Percentiles rank a stretch among this genome's conserved stretches.
These are phyloP conservation scores for Dyspetes luteomarginatus DNA, from an alignment of 2,888 invertebrate species.

Conservation along the genomic window DNA sequence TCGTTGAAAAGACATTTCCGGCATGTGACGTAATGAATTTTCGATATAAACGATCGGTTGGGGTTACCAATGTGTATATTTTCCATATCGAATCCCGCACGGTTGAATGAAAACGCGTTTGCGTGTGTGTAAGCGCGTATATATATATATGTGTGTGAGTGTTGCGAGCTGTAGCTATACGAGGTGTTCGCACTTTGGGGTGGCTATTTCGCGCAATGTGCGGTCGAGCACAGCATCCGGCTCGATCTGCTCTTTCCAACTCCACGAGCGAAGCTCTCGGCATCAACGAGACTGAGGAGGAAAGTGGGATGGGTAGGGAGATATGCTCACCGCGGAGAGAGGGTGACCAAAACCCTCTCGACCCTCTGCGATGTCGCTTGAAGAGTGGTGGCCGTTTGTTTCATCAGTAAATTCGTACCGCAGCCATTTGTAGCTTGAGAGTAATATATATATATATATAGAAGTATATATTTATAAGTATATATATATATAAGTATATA, in stretches of 20 bases:
- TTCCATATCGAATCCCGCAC: background rate
- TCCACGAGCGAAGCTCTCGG: slow-evolving; percentile 18
- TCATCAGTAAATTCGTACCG: slow-evolving; percentile 60
- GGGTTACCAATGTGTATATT: slow-evolving; percentile 28
- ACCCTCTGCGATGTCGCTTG: slow-evolving; percentile 37
- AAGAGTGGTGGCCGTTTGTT: slow-evolving; percentile 58
- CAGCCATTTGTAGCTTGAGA: slow-evolving; percentile 62
- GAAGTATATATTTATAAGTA: too few species aligned
- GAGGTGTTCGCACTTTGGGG: slow-evolving; percentile 52
- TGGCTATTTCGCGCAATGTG: slow-evolving; percentile 51
- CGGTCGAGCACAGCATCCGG: slow-evolving; percentile 50
- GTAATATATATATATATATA: background rate
- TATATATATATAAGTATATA: background rate
- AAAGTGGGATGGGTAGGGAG: background rate
- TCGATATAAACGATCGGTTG: background rate
- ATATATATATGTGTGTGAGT: slow-evolving; percentile 1
- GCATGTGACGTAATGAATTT: too few species aligned
- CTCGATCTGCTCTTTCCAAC: slow-evolving; percentile 48
- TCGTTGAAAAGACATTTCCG: too few species aligned
- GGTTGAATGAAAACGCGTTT: slow-evolving; percentile 19
- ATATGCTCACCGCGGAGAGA: background rate
- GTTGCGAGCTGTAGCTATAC: slow-evolving; percentile 48
- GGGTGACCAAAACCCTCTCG: background rate
- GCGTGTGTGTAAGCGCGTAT: background rate
- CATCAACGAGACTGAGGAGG: slow-evolving; percentile 3